phyloP scores from a whole-genome alignment of 2,797 vertebrate species.

The Betta splendens region DNA sequence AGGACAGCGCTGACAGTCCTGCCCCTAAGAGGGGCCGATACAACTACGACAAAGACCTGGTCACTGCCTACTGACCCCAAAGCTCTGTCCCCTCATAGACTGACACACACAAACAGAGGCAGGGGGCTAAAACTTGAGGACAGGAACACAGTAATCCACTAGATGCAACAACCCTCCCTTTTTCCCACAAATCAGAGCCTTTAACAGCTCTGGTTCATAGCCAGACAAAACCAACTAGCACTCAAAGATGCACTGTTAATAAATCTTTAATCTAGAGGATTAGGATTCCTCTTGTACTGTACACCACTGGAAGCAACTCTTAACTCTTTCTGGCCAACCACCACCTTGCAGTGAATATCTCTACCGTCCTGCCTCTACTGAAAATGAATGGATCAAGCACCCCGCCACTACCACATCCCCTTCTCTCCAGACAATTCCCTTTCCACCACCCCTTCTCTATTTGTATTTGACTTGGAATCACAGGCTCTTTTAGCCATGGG shows the following conservation, averaged over 20 bases:
- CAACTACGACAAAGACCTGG: slow-evolving; percentile 94
- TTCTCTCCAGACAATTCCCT: slow-evolving; percentile 52
- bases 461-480: slow-evolving; percentile 73
- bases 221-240: slow-evolving; percentile 62
- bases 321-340: slow-evolving; percentile 54
- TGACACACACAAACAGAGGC: slow-evolving; percentile 67
- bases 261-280: slow-evolving; percentile 71
- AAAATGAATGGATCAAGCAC: slow-evolving; percentile 69
- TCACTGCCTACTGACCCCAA: slow-evolving; percentile 93
- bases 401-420: slow-evolving; percentile 38
- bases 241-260: slow-evolving; percentile 71
- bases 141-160: slow-evolving; percentile 73
- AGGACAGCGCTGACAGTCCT: slow-evolving; percentile 90
- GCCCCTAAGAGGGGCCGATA: slow-evolving; percentile 91
- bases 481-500: slow-evolving; percentile 68
- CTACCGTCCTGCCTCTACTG: slow-evolving; percentile 72
- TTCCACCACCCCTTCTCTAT: slow-evolving; percentile 52
- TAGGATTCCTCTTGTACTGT: slow-evolving; percentile 73
- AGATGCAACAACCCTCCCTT: slow-evolving; percentile 61
- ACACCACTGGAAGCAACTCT: slow-evolving; percentile 74
- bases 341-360: slow-evolving; percentile 53
- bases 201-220: slow-evolving; percentile 66
- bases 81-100: slow-evolving; percentile 70
- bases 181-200: slow-evolving; percentile 63
- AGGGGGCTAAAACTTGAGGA: slow-evolving; percentile 70